Percentiles rank a stretch among this genome's conserved stretches.
Evolutionary conservation across 2,888 invertebrate genomes (phyloP).

Genomic region (Prosapia bicincta): DNA sequence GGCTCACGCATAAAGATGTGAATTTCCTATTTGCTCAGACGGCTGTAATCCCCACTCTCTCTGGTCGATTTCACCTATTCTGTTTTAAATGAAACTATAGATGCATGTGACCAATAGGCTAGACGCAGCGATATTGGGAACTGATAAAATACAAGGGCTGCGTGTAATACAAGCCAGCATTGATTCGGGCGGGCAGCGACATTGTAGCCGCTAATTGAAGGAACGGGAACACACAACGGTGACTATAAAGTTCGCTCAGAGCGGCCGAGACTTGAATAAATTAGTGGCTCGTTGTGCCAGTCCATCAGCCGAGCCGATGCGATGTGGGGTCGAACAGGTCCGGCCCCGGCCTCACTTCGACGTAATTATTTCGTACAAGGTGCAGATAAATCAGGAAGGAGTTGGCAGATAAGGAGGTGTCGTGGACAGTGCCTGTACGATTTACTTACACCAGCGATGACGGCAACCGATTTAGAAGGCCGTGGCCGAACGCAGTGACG

Average conservation of each 20-base stretch:
- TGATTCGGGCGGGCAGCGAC: background rate
- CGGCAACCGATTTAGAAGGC: background rate
- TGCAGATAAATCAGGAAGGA: background rate
- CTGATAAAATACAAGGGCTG: too few relatives aligned
- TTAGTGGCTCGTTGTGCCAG: background rate
- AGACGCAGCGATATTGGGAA: too few relatives aligned
- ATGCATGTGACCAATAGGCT: too few relatives aligned
- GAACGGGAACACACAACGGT: background rate
- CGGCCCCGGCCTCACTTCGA: background rate
- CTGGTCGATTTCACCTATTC: too few relatives aligned
- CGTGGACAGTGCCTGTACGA: background rate
- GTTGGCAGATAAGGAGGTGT: conserved; percentile 2
- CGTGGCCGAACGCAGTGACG: too few relatives aligned
- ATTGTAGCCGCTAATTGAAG: background rate
- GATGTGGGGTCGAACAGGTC: background rate
- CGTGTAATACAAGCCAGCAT: too few relatives aligned
- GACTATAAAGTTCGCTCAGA: background rate
- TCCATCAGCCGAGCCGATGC: conserved; percentile 2
- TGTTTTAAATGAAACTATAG: too few relatives aligned
- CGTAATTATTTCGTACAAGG: background rate
- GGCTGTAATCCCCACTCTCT: too few relatives aligned
- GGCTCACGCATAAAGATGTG: too few relatives aligned
- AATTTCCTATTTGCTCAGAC: too few relatives aligned
- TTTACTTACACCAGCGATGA: background rate
- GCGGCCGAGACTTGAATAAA: background rate